Evolutionary conservation across 2,888 invertebrate genomes (phyloP), one percentile per base, ranked within the genome.

Genomic region (Melanostoma mellinum): DNA sequence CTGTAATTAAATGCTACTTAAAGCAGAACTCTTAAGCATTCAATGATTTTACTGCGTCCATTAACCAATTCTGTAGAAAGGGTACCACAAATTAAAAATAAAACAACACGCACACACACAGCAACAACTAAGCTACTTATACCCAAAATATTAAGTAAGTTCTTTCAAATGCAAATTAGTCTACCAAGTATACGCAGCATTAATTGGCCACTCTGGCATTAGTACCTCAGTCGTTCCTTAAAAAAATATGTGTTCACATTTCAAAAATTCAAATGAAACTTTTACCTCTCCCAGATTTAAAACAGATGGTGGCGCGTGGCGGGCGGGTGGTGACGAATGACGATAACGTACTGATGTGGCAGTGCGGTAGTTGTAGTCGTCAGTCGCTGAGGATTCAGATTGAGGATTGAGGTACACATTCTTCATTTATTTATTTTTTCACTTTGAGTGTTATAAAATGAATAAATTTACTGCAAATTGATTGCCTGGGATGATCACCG

Each of bases 381-480:
- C 20, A 20, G 20, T 20, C 1, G 20, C 20, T 20, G 20, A 20
- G 20, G 20, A 20, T 20, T 20, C 20, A 36, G 10, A 3, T 48
- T 36, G 6, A 48, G 20, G 36, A 50, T 30, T 63, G 3, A 30
- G 36, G 30, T 32, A 3, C 46, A 58, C 46, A n/a, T 33, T 38
- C 6, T 46, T 3, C 3, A 4, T 46, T 6, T 32, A 6, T 42
- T 61, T 61, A 52, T 46, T 33, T 61, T 35, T 44, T 20, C 60
- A 52, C 67, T 72, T 55, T 48, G 67, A 48, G 32, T 53, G 48
- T 35, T 20, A 35, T 38, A 67, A 56, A 77, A 77, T 63, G 63
- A 71, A 77, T 71, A 69, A 71, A 79, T 56, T 79, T 68, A 36
- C 74, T 69, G 9, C 20, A 74, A 74, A 74, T 68, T 79, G 68